Evolutionary conservation across 1,140 invertebrate genomes (phyloP).

Genomic region (Panagrolaimus sp.): DNA sequence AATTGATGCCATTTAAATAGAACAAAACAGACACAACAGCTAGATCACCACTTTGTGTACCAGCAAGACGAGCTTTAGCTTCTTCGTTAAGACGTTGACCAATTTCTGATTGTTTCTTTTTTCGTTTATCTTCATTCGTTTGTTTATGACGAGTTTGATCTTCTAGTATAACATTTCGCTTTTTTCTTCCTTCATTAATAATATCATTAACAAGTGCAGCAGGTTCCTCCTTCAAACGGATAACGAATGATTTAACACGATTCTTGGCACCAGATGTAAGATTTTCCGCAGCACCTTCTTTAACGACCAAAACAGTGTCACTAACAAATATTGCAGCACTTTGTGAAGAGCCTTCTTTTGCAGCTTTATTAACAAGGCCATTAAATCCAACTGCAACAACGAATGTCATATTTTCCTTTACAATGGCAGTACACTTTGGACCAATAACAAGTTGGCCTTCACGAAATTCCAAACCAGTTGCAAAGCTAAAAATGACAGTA

Average conservation of each 20-base stretch:
- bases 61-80: conserved; percentile 80
- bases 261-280: conserved; percentile 79
- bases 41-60: conserved; percentile 72
- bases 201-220: conserved; percentile 68
- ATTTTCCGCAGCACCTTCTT: conserved; percentile 74
- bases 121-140: conserved; percentile 90
- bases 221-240: conserved; percentile 83
- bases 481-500: conserved; percentile 50
- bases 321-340: conserved; percentile 88
- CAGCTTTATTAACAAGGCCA: conserved; percentile 74
- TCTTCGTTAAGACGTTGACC: conserved; percentile 81
- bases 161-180: conserved; percentile 85
- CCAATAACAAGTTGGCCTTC: conserved; percentile 85
- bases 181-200: conserved; percentile 71
- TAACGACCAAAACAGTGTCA: conserved; percentile 89
- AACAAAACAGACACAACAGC: conserved; percentile 71
- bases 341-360: conserved; percentile 78
- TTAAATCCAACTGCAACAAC: conserved; percentile 88
- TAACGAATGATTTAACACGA: conserved; percentile 89
- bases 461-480: conserved; percentile 94
- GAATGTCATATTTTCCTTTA: conserved; percentile 87
- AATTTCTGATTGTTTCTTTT: conserved; percentile 90
- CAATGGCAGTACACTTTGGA: conserved; percentile 74
- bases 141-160: conserved; percentile 85
- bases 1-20: neutral